Base-by-base conservation (phyloP, 2,888 invertebrate genomes). In the Scaeva pyrastri region DNA sequence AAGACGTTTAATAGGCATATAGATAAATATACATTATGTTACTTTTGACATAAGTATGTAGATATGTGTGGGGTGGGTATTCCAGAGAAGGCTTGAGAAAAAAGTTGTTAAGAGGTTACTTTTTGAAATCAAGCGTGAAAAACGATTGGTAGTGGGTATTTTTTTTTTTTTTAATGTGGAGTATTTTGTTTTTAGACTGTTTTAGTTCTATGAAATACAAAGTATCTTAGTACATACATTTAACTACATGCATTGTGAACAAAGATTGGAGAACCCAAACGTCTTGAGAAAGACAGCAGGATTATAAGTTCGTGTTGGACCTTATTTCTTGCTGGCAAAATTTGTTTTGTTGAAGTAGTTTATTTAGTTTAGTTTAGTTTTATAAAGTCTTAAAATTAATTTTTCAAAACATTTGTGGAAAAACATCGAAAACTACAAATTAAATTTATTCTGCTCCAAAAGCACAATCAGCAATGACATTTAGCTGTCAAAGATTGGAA, bases 81-180 rank as follows among this genome's bases (percentile, higher is more conserved):
- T 11, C 2, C 12, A 31, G 36, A 56, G 43, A 2, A 52, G 31
- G 31, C 26, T 66, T 14, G 12, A 11, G 50, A 16, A 43, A 14
- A 60, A 58, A 64, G 70, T 55, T 60, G 73, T 71, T 31, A 23
- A 71, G 70, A 6, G 43, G 64, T 84, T 74, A 75, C 71, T 75
- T 75, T 77, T 71, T 75, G 52, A 71, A 75, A 75, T 80, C 75
- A 75, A 75, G 64, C 80, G 43, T 80, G 41, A 72, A 84, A 60
- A 78, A 31, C 71, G 71, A 72, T 79, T 84, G 50, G 66, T 60
- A 3, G n/a, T 56, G n/a, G 12, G 14, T 56, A 11, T n/a, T n/a
- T n/a, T n/a, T n/a, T n/a, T n/a, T n/a, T n/a, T 12, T 58, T 36
- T 36, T 6, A 36, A 39, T 45, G 43, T 12, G 5, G 11, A 62